phyloP scores from a whole-genome alignment of 2,797 vertebrate genomes.

The Dromococcyx pavoninus region DNA sequence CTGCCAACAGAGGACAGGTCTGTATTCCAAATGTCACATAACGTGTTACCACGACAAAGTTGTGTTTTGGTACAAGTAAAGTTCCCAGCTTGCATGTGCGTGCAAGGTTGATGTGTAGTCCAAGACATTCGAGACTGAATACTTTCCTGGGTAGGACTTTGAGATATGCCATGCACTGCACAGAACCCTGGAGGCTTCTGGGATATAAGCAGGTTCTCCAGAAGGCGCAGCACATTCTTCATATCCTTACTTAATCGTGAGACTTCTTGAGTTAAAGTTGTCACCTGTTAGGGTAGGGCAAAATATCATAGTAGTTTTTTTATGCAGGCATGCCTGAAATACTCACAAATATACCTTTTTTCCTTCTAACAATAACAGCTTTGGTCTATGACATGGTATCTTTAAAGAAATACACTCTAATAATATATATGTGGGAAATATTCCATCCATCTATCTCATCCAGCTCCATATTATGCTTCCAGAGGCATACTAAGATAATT shows the following conservation, averaged over 20 bases:
- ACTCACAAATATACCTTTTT: background rate
- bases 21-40: conserved; percentile 71
- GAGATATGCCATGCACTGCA: conserved; percentile 66
- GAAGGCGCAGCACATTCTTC: conserved; percentile 78
- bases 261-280: conserved; percentile 78
- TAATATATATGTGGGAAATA: background rate
- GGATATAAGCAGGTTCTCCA: conserved; percentile 73
- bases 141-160: conserved; percentile 70
- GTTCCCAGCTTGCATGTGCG: conserved; percentile 57
- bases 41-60: conserved; percentile 51
- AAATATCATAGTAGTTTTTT: background rate
- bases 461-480: background rate
- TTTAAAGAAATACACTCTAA: background rate
- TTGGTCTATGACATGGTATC: background rate
- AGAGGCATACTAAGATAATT: background rate
- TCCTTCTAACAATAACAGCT: background rate
- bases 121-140: conserved; percentile 70
- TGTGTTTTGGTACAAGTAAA: conserved; percentile 72
- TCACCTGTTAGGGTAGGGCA: conserved; percentile 72
- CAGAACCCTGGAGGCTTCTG: conserved; percentile 72
- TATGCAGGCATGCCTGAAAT: background rate
- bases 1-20: conserved; percentile 70
- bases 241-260: conserved; percentile 80
- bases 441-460: background rate
- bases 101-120: conserved; percentile 71